Base-by-base conservation (phyloP, 2,797 vertebrate genomes). In the Taeniopygia guttata region DNA sequence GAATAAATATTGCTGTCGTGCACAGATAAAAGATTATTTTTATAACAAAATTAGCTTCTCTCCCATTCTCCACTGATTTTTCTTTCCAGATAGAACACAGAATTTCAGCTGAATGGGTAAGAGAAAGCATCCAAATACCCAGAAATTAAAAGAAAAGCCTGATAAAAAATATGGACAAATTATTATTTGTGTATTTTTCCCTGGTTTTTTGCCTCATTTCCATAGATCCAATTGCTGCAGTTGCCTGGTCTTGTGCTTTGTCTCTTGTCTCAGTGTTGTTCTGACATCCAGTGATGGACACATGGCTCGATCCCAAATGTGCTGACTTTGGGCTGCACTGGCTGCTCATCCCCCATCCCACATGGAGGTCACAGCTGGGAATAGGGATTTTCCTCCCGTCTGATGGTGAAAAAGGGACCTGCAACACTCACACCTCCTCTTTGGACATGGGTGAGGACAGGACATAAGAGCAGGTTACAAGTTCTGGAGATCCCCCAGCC, bases 1-100 rank as follows among this genome's bases (percentile, higher is more conserved):
- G 89, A 75, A 67, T 55, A 89, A 91, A 93, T 91, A 92, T 91
- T 96, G 94, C 93, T 87, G 90, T 90, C 52, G 13, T 51, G 86
- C 52, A 91, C 67, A 95, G 93, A 93, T 77, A 87, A 89, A 89
- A 91, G 93, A 87, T 87, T 93, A 73, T 96, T 96, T 95, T 95
- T 79, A 56, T 84, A 93, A 81, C 84, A 92, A 68, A 86, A 90
- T 76, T 51, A 81, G 83, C 84, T 87, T 68, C 64, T 90, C 63
- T 70, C 54, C 69, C 82, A 29, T 30, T 62, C 43, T 73, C 36
- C 6, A 0, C 74, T 63, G 38, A n/a, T 60, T 92, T 59, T 72
- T 27, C 84, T 87, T 13, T 87, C 55, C 11, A 77, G 15, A 48
- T 32, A 69, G 91, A 90, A 66, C 5, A 7, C 25, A 25, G 66